These are phyloP conservation scores for Etheostoma nigrum DNA, from an alignment of 2,797 vertebrate genomes.

Conservation along the genomic window DNA sequence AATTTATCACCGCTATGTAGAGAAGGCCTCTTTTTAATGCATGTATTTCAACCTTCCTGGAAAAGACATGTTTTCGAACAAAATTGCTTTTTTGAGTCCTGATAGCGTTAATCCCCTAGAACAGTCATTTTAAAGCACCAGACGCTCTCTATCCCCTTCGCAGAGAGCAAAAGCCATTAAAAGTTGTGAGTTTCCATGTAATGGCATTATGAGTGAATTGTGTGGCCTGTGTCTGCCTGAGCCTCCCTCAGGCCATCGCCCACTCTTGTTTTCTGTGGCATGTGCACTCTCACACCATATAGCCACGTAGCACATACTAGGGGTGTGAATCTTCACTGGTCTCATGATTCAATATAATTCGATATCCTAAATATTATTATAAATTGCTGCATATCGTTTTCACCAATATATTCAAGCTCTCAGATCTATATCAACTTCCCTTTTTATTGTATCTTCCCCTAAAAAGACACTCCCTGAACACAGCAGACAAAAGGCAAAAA, in stretches of 20 bases:
- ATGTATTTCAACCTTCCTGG: constrained; percentile 65
- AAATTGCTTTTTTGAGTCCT: constrained; percentile 77
- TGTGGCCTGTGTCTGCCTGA: constrained; percentile 43
- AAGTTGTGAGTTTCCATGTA: constrained; percentile 77
- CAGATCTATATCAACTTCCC: no score
- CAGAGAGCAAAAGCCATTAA: constrained; percentile 81
- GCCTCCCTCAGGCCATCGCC: constrained; percentile 48
- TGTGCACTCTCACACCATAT: constrained; percentile 10
- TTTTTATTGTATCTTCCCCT: no score
- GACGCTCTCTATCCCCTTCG: constrained; percentile 50
- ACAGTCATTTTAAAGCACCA: constrained; percentile 67
- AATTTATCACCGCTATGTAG: constrained; percentile 75
- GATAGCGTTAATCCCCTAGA: constrained; percentile 82
- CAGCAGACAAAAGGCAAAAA: no score
- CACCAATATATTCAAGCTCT: no score
- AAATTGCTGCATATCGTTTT: no score
- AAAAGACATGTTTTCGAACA: constrained; percentile 75
- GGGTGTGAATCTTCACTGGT: no score
- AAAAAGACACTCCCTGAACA: no score
- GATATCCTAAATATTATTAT: no score
- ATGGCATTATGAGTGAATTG: constrained; percentile 72
- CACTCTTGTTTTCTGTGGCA: constrained; percentile 35
- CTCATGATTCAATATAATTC: no score
- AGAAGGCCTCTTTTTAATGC: constrained; percentile 60
- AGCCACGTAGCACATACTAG: not conserved